phyloP scores from a whole-genome alignment of 2,888 invertebrate species.

The Lepidocyrtoides sp. region DNA sequence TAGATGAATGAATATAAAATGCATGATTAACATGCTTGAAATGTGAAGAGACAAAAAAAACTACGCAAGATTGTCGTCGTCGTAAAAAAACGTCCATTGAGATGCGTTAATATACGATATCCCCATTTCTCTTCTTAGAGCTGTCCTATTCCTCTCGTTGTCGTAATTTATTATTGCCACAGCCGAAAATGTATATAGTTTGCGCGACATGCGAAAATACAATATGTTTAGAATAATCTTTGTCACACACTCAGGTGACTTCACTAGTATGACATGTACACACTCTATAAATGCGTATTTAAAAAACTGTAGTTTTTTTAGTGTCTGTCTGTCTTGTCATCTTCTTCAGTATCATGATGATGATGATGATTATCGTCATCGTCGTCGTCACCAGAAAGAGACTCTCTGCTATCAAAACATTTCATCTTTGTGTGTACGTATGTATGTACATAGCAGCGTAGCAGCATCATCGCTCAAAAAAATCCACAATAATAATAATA shows the following conservation, averaged over 20 bases:
- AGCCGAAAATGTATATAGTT: not conserved
- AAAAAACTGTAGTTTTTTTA: no score
- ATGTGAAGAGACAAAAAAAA: not conserved
- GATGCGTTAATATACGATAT: slow-evolving; percentile 72
- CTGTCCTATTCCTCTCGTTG: slow-evolving; percentile 68
- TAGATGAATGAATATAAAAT: slow-evolving; percentile 46
- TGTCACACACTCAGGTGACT: no score
- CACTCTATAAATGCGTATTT: no score
- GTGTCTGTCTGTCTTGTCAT: slow-evolving; percentile 9
- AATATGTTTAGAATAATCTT: no score
- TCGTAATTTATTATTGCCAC: slow-evolving; percentile 76
- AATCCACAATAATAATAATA: not conserved
- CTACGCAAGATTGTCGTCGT: slow-evolving; percentile 18
- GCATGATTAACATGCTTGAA: slow-evolving; percentile 51
- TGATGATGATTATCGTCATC: not conserved
- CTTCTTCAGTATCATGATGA: not conserved
- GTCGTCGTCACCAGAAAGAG: not conserved
- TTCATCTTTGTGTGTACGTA: not conserved
- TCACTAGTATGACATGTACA: no score
- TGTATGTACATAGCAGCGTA: not conserved
- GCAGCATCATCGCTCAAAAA: not conserved
- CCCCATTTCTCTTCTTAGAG: slow-evolving; percentile 71
- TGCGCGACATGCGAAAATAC: not conserved
- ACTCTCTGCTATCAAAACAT: not conserved
- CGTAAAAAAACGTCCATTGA: slow-evolving; percentile 39